Percentiles rank a stretch among this genome's conserved stretches.
These are phyloP conservation scores for Lasioglossum villosulum DNA, from an alignment of 2,888 invertebrate genomes.

Conservation along the genomic window DNA sequence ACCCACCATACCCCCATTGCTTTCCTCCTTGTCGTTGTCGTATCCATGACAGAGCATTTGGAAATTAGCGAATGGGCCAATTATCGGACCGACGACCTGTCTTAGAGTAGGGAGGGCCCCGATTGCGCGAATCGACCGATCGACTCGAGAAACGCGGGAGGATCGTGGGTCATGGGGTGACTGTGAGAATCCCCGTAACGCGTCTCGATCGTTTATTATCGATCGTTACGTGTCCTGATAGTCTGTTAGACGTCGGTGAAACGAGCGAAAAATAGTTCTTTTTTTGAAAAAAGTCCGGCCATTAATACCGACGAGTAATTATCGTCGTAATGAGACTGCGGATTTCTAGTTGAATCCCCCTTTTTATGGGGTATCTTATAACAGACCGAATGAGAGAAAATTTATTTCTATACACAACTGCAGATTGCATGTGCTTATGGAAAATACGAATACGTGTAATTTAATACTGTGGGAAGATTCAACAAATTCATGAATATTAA, in stretches of 20 bases:
- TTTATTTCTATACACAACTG: background rate
- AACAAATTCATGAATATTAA: background rate
- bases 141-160: constrained; percentile 32
- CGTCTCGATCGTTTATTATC: constrained; percentile 55
- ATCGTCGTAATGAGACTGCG: background rate
- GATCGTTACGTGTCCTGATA: constrained; percentile 28
- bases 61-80: constrained; percentile 82
- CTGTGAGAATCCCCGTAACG: constrained; percentile 77
- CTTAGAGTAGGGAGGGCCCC: constrained; percentile 50
- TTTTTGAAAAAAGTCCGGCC: background rate
- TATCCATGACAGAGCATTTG: constrained; percentile 76
- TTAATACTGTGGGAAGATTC: background rate
- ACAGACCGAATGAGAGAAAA: background rate
- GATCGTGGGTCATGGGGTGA: constrained; percentile 66
- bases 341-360: background rate
- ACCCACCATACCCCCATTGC: background rate
- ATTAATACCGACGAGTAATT: background rate
- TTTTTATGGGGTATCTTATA: background rate
- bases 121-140: constrained; percentile 65
- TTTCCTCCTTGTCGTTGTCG: constrained; percentile 47
- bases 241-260: background rate
- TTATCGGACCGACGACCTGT: constrained; percentile 72
- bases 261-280: background rate
- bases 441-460: background rate
- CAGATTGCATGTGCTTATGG: background rate